phyloP scores from a whole-genome alignment of 2,888 invertebrate genomes.

The Andrena flavipes region DNA sequence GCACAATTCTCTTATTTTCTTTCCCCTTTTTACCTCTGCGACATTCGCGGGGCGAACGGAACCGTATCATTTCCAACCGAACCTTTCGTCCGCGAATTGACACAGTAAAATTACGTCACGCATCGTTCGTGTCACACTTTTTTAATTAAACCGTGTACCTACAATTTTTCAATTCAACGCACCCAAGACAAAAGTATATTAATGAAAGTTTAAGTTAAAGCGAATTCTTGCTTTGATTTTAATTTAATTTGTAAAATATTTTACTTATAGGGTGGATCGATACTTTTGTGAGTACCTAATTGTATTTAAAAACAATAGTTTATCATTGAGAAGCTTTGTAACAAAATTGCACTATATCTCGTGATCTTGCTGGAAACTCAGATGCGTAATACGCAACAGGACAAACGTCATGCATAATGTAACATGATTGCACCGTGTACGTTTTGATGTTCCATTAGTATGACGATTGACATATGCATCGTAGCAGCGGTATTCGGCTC shows the following conservation, averaged over 20 bases:
- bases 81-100: constrained; percentile 8
- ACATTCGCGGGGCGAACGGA: constrained; percentile 33
- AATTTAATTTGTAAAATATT: too few relatives aligned
- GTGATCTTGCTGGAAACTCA: constrained; percentile 9
- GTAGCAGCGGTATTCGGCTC: constrained; percentile 52
- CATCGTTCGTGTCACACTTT: neutral
- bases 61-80: neutral
- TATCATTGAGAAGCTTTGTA: neutral
- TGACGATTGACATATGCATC: constrained; percentile 71
- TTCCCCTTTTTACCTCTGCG: constrained; percentile 35
- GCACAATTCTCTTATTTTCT: constrained; percentile 73
- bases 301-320: neutral
- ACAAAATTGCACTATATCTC: neutral
- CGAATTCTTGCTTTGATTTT: too few relatives aligned
- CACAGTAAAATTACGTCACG: constrained; percentile 20
- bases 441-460: constrained; percentile 77
- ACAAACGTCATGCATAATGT: constrained; percentile 77
- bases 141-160: neutral
- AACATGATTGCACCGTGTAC: constrained; percentile 81
- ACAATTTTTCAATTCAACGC: neutral
- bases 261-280: too few relatives aligned
- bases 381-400: neutral
- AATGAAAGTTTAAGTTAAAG: too few relatives aligned
- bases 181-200: too few relatives aligned
- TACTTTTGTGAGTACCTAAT: neutral